Base-by-base conservation (phyloP, 2,888 invertebrate species). In the Arenicola marina region DNA sequence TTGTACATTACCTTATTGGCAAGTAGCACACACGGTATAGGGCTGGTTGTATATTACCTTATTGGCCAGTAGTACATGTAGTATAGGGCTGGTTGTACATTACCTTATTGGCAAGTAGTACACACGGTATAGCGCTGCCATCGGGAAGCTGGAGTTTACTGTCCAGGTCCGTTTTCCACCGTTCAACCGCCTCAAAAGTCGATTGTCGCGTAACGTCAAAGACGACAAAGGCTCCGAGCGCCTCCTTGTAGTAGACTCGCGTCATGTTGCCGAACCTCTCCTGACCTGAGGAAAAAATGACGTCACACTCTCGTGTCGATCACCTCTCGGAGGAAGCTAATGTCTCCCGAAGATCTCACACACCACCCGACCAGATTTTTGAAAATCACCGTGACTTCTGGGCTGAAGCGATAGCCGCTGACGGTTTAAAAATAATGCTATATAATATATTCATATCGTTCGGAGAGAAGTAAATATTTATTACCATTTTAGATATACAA, bases 261-360 rank as follows among this genome's bases (percentile, higher is more conserved):
- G 87, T 87, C 87, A 87, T 87, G 84, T 87, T 87, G 1, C 87
- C 87, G 74, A 87, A 87, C 65, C 87, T 75, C 69, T 87, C 87
- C 75, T 87, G 87, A 56, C 87, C 87, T 87, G 73, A 73, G 67
- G 15, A 29, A 1, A 51, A n/a, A 38, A 45, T 28, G 28, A n/a
- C n/a, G n/a, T n/a, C n/a, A n/a, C n/a, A n/a, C n/a, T n/a, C n/a
- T n/a, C n/a, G n/a, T n/a, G n/a, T n/a, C n/a, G n/a, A n/a, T n/a
- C n/a, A n/a, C n/a, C n/a, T n/a, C n/a, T n/a, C n/a, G n/a, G n/a
- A 38, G 43, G 11, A 18, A 38, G 11, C 18, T 38, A 7, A 48
- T 48, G 48, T 18, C 21, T 18, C 24, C 11, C 24, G 48, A 48
- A 11, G 18, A 18, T 11, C 7, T 48, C 24, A 21, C 11, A 18